Conservation (phyloP, 2,113 vertebrate genomes). For the Jaculus jaculus region DNA sequence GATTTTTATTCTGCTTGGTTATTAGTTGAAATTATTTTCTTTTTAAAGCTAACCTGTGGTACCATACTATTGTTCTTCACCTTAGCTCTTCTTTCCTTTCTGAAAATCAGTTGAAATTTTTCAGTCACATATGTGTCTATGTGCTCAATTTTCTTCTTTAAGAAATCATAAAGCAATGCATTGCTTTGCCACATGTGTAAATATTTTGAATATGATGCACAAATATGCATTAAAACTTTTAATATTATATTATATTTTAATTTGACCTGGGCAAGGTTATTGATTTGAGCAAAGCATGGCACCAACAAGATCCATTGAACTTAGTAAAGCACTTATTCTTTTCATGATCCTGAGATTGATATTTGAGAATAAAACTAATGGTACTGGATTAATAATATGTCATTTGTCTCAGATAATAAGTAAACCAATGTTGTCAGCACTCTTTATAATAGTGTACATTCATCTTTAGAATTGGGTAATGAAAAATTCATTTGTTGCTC, state of each 20-base stretch:
- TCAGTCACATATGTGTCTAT: neutral
- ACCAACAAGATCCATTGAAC: neutral
- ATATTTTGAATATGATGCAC: neutral
- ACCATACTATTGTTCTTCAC: neutral
- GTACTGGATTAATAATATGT: neutral
- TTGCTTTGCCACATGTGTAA: neutral
- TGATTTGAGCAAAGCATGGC: neutral
- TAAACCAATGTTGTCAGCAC: neutral
- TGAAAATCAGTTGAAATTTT: neutral
- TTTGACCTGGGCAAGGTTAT: neutral
- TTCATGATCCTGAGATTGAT: constrained; percentile 7
- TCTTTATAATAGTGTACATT: neutral
- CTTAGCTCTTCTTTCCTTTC: neutral
- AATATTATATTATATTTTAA: neutral
- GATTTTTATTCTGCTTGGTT: neutral
- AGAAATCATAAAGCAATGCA: neutral
- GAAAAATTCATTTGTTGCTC: neutral
- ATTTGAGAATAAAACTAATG: constrained; percentile 41
- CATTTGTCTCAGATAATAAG: neutral
- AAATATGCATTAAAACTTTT: neutral
- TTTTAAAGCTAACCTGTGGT: neutral
- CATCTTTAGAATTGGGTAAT: neutral
- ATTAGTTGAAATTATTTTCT: neutral
- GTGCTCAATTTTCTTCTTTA: neutral
- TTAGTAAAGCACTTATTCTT: neutral